A percentile compares a stretch with the other conserved stretches of the same genome.
Evolutionary conservation across 2,797 vertebrate genomes (phyloP).

Genomic region (Champsocephalus esox): DNA sequence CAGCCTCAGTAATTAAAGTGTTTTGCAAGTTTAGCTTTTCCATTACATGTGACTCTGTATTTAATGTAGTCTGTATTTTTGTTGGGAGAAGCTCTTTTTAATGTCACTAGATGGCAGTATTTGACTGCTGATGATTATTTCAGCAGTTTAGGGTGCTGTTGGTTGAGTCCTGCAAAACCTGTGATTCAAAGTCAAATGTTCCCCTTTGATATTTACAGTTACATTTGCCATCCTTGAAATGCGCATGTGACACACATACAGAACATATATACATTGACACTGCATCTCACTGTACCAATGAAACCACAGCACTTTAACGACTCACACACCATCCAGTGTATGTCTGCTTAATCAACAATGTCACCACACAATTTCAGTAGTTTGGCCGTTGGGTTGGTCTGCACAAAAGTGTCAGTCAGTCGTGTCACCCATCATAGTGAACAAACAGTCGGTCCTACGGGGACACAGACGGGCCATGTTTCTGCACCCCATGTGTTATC

Average conservation of each 20-base stretch:
- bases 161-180: slow-evolving; percentile 29
- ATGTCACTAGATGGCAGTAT: slow-evolving; percentile 76
- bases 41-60: neutral
- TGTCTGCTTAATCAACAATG: slow-evolving; percentile 73
- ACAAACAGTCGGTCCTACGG: slow-evolving; percentile 65
- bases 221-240: slow-evolving; percentile 25
- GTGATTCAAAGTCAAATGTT: slow-evolving; percentile 55
- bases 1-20: slow-evolving; percentile 29
- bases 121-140: slow-evolving; percentile 50
- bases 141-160: neutral
- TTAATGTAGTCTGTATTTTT: neutral
- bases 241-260: slow-evolving; percentile 10
- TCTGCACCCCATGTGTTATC: slow-evolving; percentile 40
- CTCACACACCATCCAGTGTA: slow-evolving; percentile 29
- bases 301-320: slow-evolving; percentile 39
- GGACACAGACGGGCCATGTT: slow-evolving; percentile 51
- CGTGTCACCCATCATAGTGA: slow-evolving; percentile 71
- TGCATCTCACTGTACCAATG: slow-evolving; percentile 48
- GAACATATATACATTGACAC: slow-evolving; percentile 6
- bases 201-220: slow-evolving; percentile 37
- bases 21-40: slow-evolving; percentile 28
- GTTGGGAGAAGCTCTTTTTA: neutral
- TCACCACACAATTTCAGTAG: slow-evolving; percentile 63
- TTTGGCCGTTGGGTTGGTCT: slow-evolving; percentile 68
- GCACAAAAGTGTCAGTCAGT: slow-evolving; percentile 78